Conservation (phyloP, 2,113 vertebrate species). For the Chrysochloris asiatica region DNA sequence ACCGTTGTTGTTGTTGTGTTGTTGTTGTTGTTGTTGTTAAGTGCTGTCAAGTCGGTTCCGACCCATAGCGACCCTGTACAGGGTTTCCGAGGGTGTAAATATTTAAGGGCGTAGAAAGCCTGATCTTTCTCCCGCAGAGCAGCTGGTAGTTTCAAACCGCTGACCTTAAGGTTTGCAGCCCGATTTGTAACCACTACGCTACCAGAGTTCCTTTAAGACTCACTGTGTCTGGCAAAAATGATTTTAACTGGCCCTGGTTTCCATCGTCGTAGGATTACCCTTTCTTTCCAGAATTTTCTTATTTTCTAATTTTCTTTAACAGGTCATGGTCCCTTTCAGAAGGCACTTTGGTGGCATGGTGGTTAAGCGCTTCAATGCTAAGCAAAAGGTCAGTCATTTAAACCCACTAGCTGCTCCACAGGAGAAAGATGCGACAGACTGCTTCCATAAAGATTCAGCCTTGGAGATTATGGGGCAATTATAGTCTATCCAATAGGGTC, state of each 20-base stretch:
- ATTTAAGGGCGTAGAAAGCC: too few species aligned
- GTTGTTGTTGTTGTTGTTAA: too few species aligned
- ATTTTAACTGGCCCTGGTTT: slow-evolving; percentile 14
- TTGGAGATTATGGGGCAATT: not conserved
- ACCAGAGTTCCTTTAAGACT: too few species aligned
- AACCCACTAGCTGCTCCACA: not conserved
- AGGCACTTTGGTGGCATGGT: not conserved
- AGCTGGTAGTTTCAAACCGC: too few species aligned
- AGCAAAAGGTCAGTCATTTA: not conserved
- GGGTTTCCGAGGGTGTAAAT: too few species aligned
- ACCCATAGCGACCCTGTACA: too few species aligned
- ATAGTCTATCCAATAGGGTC: not conserved
- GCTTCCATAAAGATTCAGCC: not conserved
- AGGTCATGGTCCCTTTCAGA: not conserved
- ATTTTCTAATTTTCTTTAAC: slow-evolving; percentile 42
- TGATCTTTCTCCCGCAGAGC: too few species aligned
- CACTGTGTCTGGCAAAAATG: too few species aligned
- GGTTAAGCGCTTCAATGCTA: not conserved
- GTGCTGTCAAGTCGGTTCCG: too few species aligned
- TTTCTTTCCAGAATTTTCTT: slow-evolving; percentile 36
- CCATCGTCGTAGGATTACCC: not conserved
- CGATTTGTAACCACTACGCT: too few species aligned
- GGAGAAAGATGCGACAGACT: not conserved
- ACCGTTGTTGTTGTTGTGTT: too few species aligned
- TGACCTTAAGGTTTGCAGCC: too few species aligned